A percentile compares a stretch with the other conserved stretches of the same genome.
Evolutionary conservation across 1,140 invertebrate genomes (phyloP).

Genomic region (Zaprionus camerounensis): DNA sequence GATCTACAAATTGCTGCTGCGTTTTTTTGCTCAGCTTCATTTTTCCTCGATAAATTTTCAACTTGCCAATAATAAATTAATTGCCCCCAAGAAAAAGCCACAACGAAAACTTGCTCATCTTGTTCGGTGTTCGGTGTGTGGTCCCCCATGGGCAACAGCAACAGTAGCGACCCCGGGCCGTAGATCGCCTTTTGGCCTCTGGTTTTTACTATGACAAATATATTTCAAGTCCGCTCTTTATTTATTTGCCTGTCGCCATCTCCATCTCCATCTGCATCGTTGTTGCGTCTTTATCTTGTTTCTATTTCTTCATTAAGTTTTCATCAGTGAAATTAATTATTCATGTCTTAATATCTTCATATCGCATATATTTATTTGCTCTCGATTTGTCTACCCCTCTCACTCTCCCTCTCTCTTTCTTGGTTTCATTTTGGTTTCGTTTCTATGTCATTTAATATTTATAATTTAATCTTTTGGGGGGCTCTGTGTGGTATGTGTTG

Average conservation of each 20-base stretch:
- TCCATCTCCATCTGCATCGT: not conserved
- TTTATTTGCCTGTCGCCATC: constrained; percentile 26
- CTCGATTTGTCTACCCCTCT: constrained; percentile 43
- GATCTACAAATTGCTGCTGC: constrained; percentile 76
- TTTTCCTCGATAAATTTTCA: constrained; percentile 70
- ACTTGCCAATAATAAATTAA: constrained; percentile 81
- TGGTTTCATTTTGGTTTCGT: constrained; percentile 45
- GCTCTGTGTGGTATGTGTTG: constrained; percentile 62
- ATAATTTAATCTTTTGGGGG: constrained; percentile 70
- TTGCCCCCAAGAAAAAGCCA: constrained; percentile 54
- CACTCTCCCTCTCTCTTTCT: not conserved
- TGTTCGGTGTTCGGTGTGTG: constrained; percentile 62
- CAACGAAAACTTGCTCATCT: constrained; percentile 58
- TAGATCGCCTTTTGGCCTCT: constrained; percentile 46
- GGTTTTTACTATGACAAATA: constrained; percentile 81
- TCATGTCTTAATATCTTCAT: constrained; percentile 81
- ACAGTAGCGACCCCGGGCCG: constrained; percentile 8
- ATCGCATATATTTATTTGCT: constrained; percentile 70
- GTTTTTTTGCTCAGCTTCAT: constrained; percentile 42
- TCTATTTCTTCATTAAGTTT: constrained; percentile 83
- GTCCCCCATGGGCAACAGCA: constrained; percentile 33
- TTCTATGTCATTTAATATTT: constrained; percentile 78
- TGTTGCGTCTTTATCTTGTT: constrained; percentile 26
- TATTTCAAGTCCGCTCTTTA: constrained; percentile 70
- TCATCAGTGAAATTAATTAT: constrained; percentile 82